phyloP scores from a whole-genome alignment of 1,140 invertebrate species.

The Dendroctonus valens region DNA sequence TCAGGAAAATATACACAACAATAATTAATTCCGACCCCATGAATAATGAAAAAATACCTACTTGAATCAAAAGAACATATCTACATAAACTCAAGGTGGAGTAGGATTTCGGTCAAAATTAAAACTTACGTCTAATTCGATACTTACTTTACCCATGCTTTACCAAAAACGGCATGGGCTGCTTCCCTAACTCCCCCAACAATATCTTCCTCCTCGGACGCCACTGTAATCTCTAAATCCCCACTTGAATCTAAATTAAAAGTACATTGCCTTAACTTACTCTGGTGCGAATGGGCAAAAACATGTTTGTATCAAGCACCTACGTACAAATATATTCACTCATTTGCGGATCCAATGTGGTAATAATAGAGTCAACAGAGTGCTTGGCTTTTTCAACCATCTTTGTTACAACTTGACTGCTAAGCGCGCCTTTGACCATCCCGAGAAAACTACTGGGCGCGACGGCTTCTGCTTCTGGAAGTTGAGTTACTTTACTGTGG shows the following conservation, averaged over 20 bases:
- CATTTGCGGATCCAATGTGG: slow-evolving; percentile 88
- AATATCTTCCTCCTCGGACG: slow-evolving; percentile 76
- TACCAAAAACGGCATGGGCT: slow-evolving; percentile 78
- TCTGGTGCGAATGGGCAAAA: not conserved
- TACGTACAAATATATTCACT: slow-evolving; percentile 77
- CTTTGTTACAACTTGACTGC: slow-evolving; percentile 55
- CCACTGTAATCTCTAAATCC: slow-evolving; percentile 72
- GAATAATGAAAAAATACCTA: too few species aligned
- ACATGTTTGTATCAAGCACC: not conserved
- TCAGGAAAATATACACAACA: too few species aligned
- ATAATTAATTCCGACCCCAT: too few species aligned
- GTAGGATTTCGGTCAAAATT: not conserved
- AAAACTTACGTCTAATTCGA: not conserved
- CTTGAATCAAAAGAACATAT: too few species aligned
- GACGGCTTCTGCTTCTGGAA: slow-evolving; percentile 48
- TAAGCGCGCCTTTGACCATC: slow-evolving; percentile 60
- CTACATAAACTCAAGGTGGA: too few species aligned
- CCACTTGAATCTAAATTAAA: slow-evolving; percentile 71
- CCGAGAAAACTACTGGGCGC: slow-evolving; percentile 56
- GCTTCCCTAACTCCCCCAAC: slow-evolving; percentile 77
- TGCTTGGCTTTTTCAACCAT: slow-evolving; percentile 79
- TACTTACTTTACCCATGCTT: slow-evolving; percentile 71
- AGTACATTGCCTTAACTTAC: not conserved
- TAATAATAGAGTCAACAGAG: slow-evolving; percentile 83
- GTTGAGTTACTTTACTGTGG: slow-evolving; percentile 50